Conservation (phyloP, 2,888 invertebrate species). For the Eupithecia insigniata region DNA sequence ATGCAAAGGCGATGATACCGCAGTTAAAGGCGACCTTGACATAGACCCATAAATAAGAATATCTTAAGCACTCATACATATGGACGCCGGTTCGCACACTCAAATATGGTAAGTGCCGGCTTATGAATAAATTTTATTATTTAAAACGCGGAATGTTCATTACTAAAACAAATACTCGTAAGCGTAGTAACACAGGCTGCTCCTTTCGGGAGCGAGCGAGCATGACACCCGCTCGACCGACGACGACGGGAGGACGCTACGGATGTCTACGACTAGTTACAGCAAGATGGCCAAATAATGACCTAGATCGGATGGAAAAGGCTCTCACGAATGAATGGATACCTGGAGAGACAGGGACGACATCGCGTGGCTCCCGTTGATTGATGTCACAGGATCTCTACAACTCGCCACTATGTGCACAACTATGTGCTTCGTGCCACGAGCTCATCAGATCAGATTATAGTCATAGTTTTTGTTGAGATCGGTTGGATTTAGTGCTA, state of each 20-base stretch:
- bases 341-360: background rate
- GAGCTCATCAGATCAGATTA: slow-evolving; percentile 11
- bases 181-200: slow-evolving; percentile 82
- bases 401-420: background rate
- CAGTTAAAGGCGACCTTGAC: slow-evolving; percentile 79
- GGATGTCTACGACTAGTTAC: background rate
- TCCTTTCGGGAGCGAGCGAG: slow-evolving; percentile 48
- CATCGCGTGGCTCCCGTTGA: background rate
- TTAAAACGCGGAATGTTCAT: slow-evolving; percentile 84
- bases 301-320: background rate
- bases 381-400: background rate
- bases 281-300: background rate
- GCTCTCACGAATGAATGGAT: background rate
- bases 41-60: slow-evolving; percentile 83
- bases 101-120: slow-evolving; percentile 82
- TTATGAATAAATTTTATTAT: slow-evolving; percentile 84
- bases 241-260: background rate
- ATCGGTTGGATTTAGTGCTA: slow-evolving; percentile 63
- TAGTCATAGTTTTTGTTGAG: slow-evolving; percentile 53
- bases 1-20: slow-evolving; percentile 80
- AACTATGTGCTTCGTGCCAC: background rate
- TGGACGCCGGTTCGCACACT: slow-evolving; percentile 80
- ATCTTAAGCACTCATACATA: slow-evolving; percentile 83
- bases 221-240: background rate
- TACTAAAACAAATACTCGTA: slow-evolving; percentile 84